Percentiles rank a stretch among this genome's conserved stretches.
These are phyloP conservation scores for Pyrrhosoma nymphula DNA, from an alignment of 2,888 invertebrate genomes.

Conservation along the genomic window DNA sequence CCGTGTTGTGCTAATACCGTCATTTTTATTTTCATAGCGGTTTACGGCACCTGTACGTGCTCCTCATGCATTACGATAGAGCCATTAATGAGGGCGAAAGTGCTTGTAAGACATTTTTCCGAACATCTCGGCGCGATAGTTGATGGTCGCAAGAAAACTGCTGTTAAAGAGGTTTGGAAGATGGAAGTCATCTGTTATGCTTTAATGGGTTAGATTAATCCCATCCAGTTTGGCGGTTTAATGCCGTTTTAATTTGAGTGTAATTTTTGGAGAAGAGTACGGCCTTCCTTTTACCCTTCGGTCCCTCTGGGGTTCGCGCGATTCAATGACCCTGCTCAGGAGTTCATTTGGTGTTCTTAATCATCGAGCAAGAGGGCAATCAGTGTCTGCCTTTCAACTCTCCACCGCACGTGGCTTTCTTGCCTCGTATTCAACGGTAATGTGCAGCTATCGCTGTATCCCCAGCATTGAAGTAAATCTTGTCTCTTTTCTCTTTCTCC, in stretches of 20 bases:
- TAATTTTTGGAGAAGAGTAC: not conserved
- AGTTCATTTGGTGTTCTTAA: not conserved
- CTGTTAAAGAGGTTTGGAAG: no score
- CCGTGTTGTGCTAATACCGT: slow-evolving; percentile 5
- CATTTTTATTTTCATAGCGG: slow-evolving; percentile 44
- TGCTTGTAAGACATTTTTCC: not conserved
- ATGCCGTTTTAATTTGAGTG: not conserved
- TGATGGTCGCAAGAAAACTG: not conserved
- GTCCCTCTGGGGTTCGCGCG: not conserved
- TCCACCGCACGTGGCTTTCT: not conserved
- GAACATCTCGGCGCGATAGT: not conserved
- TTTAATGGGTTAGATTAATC: not conserved
- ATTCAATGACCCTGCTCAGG: not conserved
- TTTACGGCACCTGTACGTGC: slow-evolving; percentile 24
- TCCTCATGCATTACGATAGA: not conserved
- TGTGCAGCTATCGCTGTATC: not conserved
- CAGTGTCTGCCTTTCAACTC: not conserved
- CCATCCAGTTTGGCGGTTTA: not conserved
- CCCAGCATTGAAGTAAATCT: not conserved
- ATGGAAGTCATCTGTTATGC: not conserved
- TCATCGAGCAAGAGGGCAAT: not conserved
- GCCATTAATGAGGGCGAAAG: not conserved
- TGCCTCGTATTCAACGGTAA: not conserved
- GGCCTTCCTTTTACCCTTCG: not conserved
- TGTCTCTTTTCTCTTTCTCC: not conserved